A percentile compares a stretch with the other conserved stretches of the same genome.
phyloP scores from a whole-genome alignment of 2,797 vertebrate species.

The Leptatherina wallacei region DNA sequence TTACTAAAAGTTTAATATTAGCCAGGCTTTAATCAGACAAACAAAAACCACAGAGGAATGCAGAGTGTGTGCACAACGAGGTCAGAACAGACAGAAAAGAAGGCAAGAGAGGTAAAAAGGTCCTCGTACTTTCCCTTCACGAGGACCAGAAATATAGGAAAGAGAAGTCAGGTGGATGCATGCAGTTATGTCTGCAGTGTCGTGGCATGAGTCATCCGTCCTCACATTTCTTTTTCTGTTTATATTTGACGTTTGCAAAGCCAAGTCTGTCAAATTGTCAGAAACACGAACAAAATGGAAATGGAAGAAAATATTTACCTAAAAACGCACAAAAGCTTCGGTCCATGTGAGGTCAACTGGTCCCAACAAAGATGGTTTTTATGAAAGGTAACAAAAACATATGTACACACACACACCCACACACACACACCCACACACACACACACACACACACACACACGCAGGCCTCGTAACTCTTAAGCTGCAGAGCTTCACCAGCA shows the following conservation, averaged over 20 bases:
- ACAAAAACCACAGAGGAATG: too few species aligned
- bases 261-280: too few species aligned
- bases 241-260: too few species aligned
- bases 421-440: constrained; percentile 8
- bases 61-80: too few species aligned
- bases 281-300: too few species aligned
- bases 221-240: not conserved
- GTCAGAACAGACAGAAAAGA: too few species aligned
- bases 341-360: not conserved
- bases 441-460: constrained; percentile 16
- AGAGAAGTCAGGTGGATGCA: not conserved
- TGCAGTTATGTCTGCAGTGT: too few species aligned
- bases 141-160: not conserved
- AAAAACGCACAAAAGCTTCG: too few species aligned
- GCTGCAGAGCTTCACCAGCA: constrained; percentile 10
- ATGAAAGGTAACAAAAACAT: not conserved
- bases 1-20: too few species aligned
- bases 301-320: too few species aligned
- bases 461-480: not conserved
- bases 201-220: not conserved
- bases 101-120: too few species aligned
- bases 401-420: not conserved
- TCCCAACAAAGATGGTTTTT: not conserved
- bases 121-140: not conserved
- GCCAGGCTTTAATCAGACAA: too few species aligned